These are phyloP conservation scores for Aelia acuminata DNA, from an alignment of 2,888 invertebrate genomes.

Conservation along the genomic window DNA sequence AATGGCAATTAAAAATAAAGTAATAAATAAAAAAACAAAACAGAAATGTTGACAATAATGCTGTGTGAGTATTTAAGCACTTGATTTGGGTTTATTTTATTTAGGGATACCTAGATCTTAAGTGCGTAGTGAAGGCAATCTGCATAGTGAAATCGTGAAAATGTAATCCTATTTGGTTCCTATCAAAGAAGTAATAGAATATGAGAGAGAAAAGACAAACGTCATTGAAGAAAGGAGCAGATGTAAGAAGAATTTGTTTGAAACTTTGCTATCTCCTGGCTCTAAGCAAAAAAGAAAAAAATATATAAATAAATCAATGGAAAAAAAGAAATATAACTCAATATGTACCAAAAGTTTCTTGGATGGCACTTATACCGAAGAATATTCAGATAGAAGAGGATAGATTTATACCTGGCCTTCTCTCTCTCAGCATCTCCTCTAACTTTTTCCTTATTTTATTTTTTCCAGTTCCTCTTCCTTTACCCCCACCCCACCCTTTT, in stretches of 20 bases:
- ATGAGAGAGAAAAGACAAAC: not conserved
- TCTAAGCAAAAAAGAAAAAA: not conserved
- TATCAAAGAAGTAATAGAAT: not conserved
- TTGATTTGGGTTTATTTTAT: too few species aligned
- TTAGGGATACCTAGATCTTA: too few species aligned
- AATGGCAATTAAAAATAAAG: too few species aligned
- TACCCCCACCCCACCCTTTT: not conserved
- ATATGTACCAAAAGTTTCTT: slow-evolving; percentile 51
- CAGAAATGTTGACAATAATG: too few species aligned
- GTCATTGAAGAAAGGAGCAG: not conserved
- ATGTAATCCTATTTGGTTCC: not conserved
- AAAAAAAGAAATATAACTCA: slow-evolving; percentile 51
- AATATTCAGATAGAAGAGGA: slow-evolving; percentile 51
- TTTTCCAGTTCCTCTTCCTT: slow-evolving; percentile 6
- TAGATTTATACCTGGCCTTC: slow-evolving; percentile 52
- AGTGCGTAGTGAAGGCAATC: too few species aligned
- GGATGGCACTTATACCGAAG: slow-evolving; percentile 46
- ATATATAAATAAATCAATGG: not conserved
- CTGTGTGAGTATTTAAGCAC: too few species aligned
- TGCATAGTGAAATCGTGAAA: not conserved
- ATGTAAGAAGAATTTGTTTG: slow-evolving; percentile 17
- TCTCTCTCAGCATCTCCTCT: not conserved
- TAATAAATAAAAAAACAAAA: too few species aligned
- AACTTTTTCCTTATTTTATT: slow-evolving; percentile 48
- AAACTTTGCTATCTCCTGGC: slow-evolving; percentile 25